Percentiles rank a stretch among this genome's conserved stretches.
These are phyloP conservation scores for Agrypnia vestita DNA, from an alignment of 1,140 invertebrate species.

Conservation along the genomic window DNA sequence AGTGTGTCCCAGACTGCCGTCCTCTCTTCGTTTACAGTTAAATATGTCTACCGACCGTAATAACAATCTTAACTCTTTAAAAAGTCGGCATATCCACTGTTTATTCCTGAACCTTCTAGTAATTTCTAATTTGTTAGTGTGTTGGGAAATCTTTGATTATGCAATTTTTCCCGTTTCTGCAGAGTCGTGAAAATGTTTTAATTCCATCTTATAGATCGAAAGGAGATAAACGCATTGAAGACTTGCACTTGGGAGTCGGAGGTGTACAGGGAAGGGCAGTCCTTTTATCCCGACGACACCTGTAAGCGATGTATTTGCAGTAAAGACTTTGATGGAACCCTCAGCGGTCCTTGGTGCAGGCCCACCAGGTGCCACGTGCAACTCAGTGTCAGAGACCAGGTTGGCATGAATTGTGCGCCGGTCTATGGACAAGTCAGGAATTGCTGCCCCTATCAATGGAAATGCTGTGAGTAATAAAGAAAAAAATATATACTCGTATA, in stretches of 20 bases:
- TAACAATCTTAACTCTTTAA: too few species aligned
- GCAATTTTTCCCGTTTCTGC: too few species aligned
- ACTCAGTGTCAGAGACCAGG: slow-evolving; percentile 66
- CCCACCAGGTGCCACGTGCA: slow-evolving; percentile 71
- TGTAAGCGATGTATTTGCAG: slow-evolving; percentile 70
- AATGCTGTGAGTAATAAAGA: slow-evolving; percentile 68
- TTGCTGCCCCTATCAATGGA: slow-evolving; percentile 70
- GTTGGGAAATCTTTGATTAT: too few species aligned
- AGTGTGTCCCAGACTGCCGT: too few species aligned
- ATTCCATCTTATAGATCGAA: background rate
- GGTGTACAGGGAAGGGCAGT: slow-evolving; percentile 66
- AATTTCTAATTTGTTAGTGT: too few species aligned
- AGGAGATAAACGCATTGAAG: background rate
- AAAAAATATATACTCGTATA: too few species aligned
- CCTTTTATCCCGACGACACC: slow-evolving; percentile 68
- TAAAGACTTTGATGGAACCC: slow-evolving; percentile 64
- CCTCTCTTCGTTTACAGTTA: too few species aligned
- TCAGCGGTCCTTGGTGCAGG: slow-evolving; percentile 65
- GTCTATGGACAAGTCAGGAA: slow-evolving; percentile 65
- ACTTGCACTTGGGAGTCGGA: background rate
- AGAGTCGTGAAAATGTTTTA: too few species aligned
- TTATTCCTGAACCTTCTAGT: too few species aligned
- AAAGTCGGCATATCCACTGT: too few species aligned
- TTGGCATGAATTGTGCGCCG: slow-evolving; percentile 69
- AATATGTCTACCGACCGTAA: too few species aligned